A percentile compares a stretch with the other conserved stretches of the same genome.
Conservation (phyloP, 2,113 vertebrate species). For the Rhabdornis inornatus region DNA sequence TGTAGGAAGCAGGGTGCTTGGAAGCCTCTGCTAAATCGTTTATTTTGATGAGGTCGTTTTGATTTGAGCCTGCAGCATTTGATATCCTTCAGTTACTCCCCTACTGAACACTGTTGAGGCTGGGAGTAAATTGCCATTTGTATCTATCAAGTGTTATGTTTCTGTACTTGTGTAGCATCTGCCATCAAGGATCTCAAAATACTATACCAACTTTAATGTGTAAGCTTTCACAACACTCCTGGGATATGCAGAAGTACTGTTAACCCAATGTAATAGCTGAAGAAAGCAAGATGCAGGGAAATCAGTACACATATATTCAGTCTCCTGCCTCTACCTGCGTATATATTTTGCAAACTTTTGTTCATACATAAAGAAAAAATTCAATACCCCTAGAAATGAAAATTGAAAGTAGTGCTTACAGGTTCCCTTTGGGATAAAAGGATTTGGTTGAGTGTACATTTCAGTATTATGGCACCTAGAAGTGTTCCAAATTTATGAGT, state of each 20-base stretch:
- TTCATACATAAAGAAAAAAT: not conserved
- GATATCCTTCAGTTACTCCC: conserved; percentile 10
- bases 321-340: not conserved
- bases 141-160: not conserved
- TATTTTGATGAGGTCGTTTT: conserved; percentile 38
- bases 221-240: not conserved
- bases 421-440: not conserved
- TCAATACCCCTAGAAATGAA: not conserved
- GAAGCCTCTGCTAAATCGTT: conserved; percentile 24
- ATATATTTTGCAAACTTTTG: not conserved
- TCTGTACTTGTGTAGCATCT: not conserved
- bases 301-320: not conserved
- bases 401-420: not conserved
- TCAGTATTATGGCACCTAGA: not conserved
- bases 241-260: not conserved
- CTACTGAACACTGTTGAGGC: not conserved
- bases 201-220: not conserved
- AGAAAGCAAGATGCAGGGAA: not conserved
- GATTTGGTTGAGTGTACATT: not conserved
- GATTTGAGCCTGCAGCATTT: conserved; percentile 11
- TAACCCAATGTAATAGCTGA: not conserved
- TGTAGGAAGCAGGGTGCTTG: conserved; percentile 17
- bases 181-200: not conserved
- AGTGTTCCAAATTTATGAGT: not conserved
- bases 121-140: conserved; percentile 1